Evolutionary conservation across 2,888 invertebrate genomes (phyloP).

Genomic region (Macroteleia sp.): DNA sequence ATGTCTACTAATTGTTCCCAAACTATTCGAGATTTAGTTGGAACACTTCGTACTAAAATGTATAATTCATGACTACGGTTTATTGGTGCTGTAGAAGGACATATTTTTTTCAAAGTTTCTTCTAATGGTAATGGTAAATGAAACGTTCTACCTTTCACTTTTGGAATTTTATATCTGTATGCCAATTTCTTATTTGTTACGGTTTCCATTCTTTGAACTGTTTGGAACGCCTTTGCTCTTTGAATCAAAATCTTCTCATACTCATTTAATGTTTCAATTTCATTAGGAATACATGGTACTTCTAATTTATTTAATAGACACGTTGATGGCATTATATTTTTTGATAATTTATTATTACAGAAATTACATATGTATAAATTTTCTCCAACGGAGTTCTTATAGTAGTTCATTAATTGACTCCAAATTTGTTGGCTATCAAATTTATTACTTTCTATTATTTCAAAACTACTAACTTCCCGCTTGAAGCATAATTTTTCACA

Average conservation of each 20-base stretch:
- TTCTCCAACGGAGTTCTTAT: background rate
- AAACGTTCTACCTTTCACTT: conserved; percentile 62
- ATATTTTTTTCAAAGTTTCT: conserved; percentile 68
- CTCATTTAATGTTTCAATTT: conserved; percentile 67
- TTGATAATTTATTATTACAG: conserved; percentile 54
- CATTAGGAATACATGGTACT: no score
- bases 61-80: conserved; percentile 70
- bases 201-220: conserved; percentile 71
- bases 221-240: conserved; percentile 78
- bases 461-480: background rate
- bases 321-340: conserved; percentile 66
- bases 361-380: background rate
- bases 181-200: conserved; percentile 70
- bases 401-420: background rate
- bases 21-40: no score
- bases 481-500: conserved; percentile 17
- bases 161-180: conserved; percentile 50
- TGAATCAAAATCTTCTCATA: conserved; percentile 71
- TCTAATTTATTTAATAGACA: conserved; percentile 72
- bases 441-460: background rate
- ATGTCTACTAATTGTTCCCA: no score
- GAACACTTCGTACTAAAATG: conserved; percentile 62
- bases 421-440: conserved; percentile 19
- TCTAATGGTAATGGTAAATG: conserved; percentile 77
- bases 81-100: conserved; percentile 10